phyloP scores from a whole-genome alignment of 2,113 vertebrate species.

The Candoia aspera region DNA sequence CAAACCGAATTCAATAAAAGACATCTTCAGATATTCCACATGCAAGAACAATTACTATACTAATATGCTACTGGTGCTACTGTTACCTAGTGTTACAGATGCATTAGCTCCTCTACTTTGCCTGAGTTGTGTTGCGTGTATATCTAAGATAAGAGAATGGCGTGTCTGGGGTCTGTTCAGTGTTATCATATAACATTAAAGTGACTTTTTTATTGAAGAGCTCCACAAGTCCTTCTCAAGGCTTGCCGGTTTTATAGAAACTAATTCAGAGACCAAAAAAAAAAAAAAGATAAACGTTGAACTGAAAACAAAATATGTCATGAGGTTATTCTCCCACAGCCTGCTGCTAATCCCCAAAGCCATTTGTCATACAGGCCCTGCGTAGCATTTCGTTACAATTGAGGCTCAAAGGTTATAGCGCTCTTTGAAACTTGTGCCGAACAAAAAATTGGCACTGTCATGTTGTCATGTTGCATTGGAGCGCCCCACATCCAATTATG shows the following conservation, averaged over 20 bases:
- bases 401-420: constrained; percentile 51
- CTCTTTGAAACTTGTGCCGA: constrained; percentile 35
- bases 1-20: constrained; percentile 83
- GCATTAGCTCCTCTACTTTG: constrained; percentile 72
- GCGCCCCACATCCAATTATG: constrained; percentile 19
- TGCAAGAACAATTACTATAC: constrained; percentile 77
- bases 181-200: constrained; percentile 76
- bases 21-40: constrained; percentile 76
- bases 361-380: constrained; percentile 9
- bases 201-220: constrained; percentile 81
- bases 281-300: constrained; percentile 60
- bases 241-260: constrained; percentile 72
- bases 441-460: constrained; percentile 21
- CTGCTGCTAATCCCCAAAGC: constrained; percentile 39
- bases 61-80: constrained; percentile 80
- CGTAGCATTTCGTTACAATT: constrained; percentile 31
- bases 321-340: constrained; percentile 55
- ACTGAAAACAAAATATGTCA: constrained; percentile 64
- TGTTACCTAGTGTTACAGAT: constrained; percentile 74
- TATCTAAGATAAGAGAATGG: constrained; percentile 81
- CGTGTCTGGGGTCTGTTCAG: constrained; percentile 78
- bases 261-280: constrained; percentile 69
- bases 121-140: constrained; percentile 77
- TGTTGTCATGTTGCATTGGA: neutral
- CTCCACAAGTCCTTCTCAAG: constrained; percentile 61